Percentiles rank a stretch among this genome's conserved stretches.
These are phyloP conservation scores for Pithys albifrons DNA, from an alignment of 2,113 vertebrate species.

Conservation along the genomic window DNA sequence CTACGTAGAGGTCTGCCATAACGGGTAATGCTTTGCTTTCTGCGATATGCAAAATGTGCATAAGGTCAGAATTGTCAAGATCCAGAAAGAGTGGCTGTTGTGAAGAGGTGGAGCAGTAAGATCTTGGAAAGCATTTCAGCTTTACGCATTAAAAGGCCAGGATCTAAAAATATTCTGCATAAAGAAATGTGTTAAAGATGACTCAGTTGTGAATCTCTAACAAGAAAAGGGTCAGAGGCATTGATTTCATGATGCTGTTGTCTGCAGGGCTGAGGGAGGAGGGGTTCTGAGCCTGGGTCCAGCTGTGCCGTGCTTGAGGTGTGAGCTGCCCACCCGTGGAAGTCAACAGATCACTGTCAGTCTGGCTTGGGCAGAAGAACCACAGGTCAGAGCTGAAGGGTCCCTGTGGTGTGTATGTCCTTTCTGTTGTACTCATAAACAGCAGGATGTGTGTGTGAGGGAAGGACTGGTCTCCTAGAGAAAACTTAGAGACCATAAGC, in stretches of 20 bases:
- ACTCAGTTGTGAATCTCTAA: not conserved
- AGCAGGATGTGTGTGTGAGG: rapidly evolving
- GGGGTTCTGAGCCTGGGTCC: not conserved
- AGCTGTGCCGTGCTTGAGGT: not conserved
- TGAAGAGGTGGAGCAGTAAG: not conserved
- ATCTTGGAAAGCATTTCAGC: not conserved
- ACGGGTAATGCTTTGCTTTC: not conserved
- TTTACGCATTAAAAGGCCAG: not conserved
- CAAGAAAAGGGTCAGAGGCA: not conserved
- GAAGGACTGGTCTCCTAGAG: not conserved
- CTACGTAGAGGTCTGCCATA: not conserved
- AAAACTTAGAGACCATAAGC: not conserved
- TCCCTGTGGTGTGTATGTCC: not conserved
- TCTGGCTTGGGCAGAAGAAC: not conserved
- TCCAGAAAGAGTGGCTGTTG: not conserved
- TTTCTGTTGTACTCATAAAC: not conserved
- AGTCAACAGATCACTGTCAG: not conserved
- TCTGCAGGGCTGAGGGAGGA: not conserved
- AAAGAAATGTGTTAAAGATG: not conserved
- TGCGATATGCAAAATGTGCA: not conserved
- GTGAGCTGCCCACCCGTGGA: not conserved
- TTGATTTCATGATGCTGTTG: not conserved
- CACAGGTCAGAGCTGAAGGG: not conserved
- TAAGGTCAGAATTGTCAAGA: not conserved
- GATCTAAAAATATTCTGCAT: not conserved